Evolutionary conservation across 1,140 invertebrate genomes (phyloP).

Genomic region (Wasmannia auropunctata): DNA sequence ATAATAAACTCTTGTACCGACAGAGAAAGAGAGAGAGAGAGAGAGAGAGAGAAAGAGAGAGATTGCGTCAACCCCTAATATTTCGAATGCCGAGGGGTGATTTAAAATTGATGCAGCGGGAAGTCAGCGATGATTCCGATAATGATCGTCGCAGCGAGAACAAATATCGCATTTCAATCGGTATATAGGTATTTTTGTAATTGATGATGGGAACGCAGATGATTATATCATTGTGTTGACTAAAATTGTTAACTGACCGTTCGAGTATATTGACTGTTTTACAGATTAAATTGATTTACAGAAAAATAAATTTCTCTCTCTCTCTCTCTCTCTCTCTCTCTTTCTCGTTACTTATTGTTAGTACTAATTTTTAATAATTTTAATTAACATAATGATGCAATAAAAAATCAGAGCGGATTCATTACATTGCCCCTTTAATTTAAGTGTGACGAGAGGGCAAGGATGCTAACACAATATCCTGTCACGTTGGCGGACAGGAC

Average conservation of each 20-base stretch:
- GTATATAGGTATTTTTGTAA: not conserved
- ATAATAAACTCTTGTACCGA: slow-evolving; percentile 59
- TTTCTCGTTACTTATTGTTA: not conserved
- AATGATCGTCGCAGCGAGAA: slow-evolving; percentile 7
- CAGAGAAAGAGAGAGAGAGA: not conserved
- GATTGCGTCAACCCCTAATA: slow-evolving; percentile 16
- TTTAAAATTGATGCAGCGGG: not conserved
- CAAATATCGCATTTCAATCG: not conserved
- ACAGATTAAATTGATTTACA: not conserved
- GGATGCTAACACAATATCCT: slow-evolving; percentile 41
- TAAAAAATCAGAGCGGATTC: not conserved
- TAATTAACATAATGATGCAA: slow-evolving; percentile 2
- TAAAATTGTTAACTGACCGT: not conserved
- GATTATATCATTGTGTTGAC: not conserved
- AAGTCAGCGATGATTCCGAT: slow-evolving; percentile 34
- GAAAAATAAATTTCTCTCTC: not conserved
- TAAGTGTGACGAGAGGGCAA: slow-evolving; percentile 35
- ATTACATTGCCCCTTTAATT: slow-evolving; percentile 6
- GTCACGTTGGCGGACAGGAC: slow-evolving; percentile 29
- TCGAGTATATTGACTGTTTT: not conserved
- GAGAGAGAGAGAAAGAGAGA: not conserved
- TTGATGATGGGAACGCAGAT: not conserved
- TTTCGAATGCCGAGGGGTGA: not conserved
- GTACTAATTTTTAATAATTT: not conserved
- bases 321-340: not conserved